Percentiles rank a stretch among this genome's conserved stretches.
phyloP scores from a whole-genome alignment of 2,113 vertebrate species.

The Prunella himalayana region DNA sequence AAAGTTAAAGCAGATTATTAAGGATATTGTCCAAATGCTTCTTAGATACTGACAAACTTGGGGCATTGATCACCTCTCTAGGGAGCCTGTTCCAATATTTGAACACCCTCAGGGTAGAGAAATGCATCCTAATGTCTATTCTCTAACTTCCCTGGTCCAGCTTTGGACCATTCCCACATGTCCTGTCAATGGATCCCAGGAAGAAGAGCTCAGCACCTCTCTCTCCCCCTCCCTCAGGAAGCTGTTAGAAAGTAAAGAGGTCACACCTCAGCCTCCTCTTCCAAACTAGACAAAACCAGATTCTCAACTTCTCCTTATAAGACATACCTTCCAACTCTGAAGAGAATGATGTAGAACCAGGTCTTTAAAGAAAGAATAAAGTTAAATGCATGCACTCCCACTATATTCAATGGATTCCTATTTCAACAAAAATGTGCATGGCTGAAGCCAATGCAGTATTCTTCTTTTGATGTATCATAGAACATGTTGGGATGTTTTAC shows the following conservation, averaged over 20 bases:
- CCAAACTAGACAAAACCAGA: not conserved
- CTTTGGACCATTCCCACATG: fast-evolving
- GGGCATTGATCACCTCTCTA: not conserved
- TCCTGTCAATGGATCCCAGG: not conserved
- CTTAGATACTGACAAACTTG: not conserved
- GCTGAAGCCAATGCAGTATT: not conserved
- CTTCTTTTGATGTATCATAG: not conserved
- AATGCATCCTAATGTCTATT: not conserved
- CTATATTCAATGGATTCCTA: not conserved
- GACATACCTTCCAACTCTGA: not conserved
- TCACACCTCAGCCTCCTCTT: not conserved
- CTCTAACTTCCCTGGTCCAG: fast-evolving
- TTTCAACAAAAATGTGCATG: not conserved
- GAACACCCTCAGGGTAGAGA: fast-evolving
- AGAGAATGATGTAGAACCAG: not conserved
- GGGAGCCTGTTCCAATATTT: not conserved
- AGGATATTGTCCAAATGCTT: not conserved
- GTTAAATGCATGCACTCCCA: not conserved
- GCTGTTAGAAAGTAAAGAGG: not conserved
- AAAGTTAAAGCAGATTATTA: not conserved
- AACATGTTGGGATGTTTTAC: not conserved
- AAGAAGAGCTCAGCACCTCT: not conserved
- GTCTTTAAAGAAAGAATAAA: not conserved
- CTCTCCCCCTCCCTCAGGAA: not conserved
- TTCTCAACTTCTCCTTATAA: not conserved